Percentiles rank a stretch among this genome's conserved stretches.
Evolutionary conservation across 2,113 vertebrate genomes (phyloP).

Genomic region (Trogon surrucura): DNA sequence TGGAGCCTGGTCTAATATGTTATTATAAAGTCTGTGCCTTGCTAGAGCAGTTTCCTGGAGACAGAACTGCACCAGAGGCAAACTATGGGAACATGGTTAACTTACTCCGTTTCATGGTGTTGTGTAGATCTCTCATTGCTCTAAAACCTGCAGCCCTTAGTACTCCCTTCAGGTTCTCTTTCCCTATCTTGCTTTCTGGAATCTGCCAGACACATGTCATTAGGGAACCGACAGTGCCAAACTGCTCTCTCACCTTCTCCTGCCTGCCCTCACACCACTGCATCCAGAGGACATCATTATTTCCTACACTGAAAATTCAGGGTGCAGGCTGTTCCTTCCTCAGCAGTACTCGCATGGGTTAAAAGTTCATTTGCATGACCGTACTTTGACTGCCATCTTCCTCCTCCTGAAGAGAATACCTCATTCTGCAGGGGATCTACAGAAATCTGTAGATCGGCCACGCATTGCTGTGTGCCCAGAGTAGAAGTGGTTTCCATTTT

Average conservation of each 20-base stretch:
- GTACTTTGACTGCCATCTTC: neutral
- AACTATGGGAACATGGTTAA: neutral
- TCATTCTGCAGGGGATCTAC: neutral
- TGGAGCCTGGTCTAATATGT: neutral
- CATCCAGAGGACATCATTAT: neutral
- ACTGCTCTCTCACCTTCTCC: neutral
- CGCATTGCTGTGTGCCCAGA: neutral
- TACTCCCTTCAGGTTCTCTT: neutral
- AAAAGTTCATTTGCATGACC: neutral
- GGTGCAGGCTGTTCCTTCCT: neutral
- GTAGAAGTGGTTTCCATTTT: slow-evolving; percentile 14
- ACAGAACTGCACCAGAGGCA: neutral
- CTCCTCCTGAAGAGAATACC: neutral
- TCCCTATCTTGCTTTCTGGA: neutral
- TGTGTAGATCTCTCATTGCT: neutral
- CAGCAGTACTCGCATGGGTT: neutral
- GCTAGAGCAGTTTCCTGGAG: neutral
- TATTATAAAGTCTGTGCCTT: neutral
- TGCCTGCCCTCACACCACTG: neutral
- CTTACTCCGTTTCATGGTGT: neutral
- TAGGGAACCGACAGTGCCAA: neutral
- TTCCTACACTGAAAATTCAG: neutral
- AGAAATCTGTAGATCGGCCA: neutral
- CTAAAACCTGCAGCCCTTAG: neutral
- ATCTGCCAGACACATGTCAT: neutral